Base-by-base conservation (phyloP, 2,113 vertebrate genomes). In the Noturus placidus region DNA sequence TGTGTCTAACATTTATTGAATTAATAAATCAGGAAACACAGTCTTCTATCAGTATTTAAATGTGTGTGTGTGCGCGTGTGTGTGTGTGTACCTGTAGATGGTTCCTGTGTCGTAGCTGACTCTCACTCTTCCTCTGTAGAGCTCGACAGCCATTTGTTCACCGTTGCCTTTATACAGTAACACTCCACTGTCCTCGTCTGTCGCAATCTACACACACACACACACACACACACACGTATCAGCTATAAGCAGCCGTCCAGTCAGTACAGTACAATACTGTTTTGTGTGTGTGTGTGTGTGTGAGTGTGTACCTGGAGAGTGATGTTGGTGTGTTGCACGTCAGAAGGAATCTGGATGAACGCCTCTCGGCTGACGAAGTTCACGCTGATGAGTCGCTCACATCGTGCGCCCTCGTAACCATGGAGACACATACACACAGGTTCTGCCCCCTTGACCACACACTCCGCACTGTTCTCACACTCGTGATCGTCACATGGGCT, bases 81-180 rank as follows among this genome's bases (percentile, higher is more conserved):
- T 70, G 50, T 85, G 46, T 84, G 59, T 88, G 61, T 93, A 99
- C 98, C 98, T 99, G 96, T 99, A 99, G 92, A 99, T 99, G 82
- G 98, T 98, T 91, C 97, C 98, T 0, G 97, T 97, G 91, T 99
- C 97, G 9, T 99, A 99, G 93, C 97, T 99, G 92, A 98, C 97
- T 42, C 98, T 96, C 69, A 99, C 97, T 57, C 98, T 96, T 15
- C 98, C 98, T 57, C 98, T 95, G 91, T 97, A 99, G 17, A 99
- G 94, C 89, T 99, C 98, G 85, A 99, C 96, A 0, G 98, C 97
- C 0, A 99, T 97, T 46, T 99, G 97, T 89, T 99, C 98, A 56
- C 93, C 95, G 92, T 98, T 97, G 0, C 97, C 98, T 93, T 99
- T 99, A 86, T 99, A 99, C 87, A 99, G 93, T 90, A 99, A 93